These are phyloP conservation scores for Leptinotarsa lineolata DNA, from an alignment of 1,140 invertebrate species.

Conservation along the genomic window DNA sequence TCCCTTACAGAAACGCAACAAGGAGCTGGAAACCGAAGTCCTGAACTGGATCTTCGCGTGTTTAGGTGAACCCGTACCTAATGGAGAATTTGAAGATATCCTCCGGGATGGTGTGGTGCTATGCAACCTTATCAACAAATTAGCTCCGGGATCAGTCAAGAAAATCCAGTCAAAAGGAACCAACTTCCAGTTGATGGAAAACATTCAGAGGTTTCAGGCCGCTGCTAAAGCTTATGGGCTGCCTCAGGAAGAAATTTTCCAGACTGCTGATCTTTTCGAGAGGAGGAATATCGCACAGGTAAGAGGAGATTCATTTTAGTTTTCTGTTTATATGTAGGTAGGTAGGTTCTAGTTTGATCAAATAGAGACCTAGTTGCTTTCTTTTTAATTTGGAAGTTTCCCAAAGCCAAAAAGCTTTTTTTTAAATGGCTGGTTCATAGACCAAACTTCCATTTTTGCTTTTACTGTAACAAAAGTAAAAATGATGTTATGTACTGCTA, in stretches of 20 bases:
- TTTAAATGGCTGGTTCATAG: too few relatives aligned
- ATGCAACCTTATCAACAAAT: slow-evolving; percentile 94
- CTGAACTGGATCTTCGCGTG: slow-evolving; percentile 89
- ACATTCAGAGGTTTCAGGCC: slow-evolving; percentile 95
- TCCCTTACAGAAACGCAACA: slow-evolving; percentile 77
- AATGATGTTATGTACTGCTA: too few relatives aligned
- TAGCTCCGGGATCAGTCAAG: slow-evolving; percentile 91
- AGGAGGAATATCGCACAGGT: slow-evolving; percentile 96
- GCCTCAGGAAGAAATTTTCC: slow-evolving; percentile 96
- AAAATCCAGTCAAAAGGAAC: slow-evolving; percentile 96
- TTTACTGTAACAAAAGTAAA: too few relatives aligned
- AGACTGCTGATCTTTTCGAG: slow-evolving; percentile 97
- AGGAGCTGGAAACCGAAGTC: slow-evolving; percentile 89
- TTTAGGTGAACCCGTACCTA: slow-evolving; percentile 84
- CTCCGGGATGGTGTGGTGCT: slow-evolving; percentile 90
- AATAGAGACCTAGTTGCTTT: too few relatives aligned
- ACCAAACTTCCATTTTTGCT: too few relatives aligned
- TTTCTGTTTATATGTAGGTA: too few relatives aligned
- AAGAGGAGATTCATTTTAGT: slow-evolving; percentile 47
- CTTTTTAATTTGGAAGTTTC: too few relatives aligned
- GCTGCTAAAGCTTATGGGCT: slow-evolving; percentile 93
- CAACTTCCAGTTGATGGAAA: slow-evolving; percentile 98
- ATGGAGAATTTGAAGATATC: slow-evolving; percentile 86
- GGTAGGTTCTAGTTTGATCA: too few relatives aligned
- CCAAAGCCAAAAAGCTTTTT: too few relatives aligned